Percentiles rank a stretch among this genome's conserved stretches.
phyloP scores from a whole-genome alignment of 2,113 vertebrate species.

The Lycaon pictus region DNA sequence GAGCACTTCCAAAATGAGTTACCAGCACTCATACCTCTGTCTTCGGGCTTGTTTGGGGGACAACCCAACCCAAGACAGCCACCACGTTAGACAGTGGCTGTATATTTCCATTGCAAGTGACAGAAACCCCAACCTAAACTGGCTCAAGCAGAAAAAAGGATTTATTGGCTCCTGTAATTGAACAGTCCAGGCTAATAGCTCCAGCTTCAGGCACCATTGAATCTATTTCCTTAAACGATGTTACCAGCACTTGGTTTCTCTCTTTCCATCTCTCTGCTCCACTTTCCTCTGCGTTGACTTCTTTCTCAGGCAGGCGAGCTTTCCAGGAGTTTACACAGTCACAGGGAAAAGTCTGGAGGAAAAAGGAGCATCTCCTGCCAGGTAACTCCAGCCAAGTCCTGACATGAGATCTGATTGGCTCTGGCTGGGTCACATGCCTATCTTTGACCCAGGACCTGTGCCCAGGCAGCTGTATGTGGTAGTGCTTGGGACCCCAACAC shows the following conservation, averaged over 20 bases:
- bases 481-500: no score
- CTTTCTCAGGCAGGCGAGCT: neutral
- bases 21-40: neutral
- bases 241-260: neutral
- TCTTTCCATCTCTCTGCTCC: neutral
- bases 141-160: conserved; percentile 59
- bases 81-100: neutral
- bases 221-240: neutral
- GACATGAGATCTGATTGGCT: neutral
- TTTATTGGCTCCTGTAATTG: conserved; percentile 48
- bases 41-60: neutral
- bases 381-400: neutral
- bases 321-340: neutral
- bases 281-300: neutral
- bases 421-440: neutral
- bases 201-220: conserved; percentile 33
- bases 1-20: neutral
- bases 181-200: conserved; percentile 57
- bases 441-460: neutral
- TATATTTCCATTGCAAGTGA: conserved; percentile 57
- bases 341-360: neutral
- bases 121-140: conserved; percentile 54
- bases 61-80: neutral
- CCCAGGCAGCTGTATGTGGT: neutral
- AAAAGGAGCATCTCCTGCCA: neutral